A percentile compares a stretch with the other conserved stretches of the same genome.
Evolutionary conservation across 1,140 invertebrate species (phyloP).

Genomic region (Paraescarpia echinospica): DNA sequence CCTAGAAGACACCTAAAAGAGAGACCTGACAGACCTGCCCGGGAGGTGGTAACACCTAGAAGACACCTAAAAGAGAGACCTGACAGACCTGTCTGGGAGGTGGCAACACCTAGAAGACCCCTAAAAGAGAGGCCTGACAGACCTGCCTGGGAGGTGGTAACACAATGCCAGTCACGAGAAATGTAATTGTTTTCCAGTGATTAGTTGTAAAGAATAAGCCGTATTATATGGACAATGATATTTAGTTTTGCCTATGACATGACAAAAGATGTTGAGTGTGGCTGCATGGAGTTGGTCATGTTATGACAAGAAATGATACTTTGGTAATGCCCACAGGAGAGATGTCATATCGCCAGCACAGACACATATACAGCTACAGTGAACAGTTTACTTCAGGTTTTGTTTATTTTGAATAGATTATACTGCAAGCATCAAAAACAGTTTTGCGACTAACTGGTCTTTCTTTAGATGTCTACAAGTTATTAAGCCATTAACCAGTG

Average conservation of each 20-base stretch:
- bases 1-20: no score
- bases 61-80: no score
- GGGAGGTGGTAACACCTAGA: no score
- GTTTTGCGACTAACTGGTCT: neutral
- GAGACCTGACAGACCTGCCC: no score
- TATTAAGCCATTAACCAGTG: no score
- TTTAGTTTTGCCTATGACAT: neutral
- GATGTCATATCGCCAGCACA: neutral
- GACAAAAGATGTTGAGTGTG: neutral
- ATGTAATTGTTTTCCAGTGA: neutral
- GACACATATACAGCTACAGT: neutral
- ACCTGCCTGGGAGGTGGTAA: neutral
- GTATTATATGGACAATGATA: neutral
- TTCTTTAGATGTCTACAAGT: no score
- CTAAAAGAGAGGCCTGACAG: no score
- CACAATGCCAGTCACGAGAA: neutral
- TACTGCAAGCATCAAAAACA: neutral
- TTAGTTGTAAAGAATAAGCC: neutral
- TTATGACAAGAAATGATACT: neutral
- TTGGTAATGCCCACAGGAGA: neutral
- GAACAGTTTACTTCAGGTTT: neutral
- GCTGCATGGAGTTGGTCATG: neutral
- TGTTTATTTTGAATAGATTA: neutral
- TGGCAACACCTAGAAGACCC: no score
- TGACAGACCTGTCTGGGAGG: no score